A percentile compares a stretch with the other conserved stretches of the same genome.
phyloP scores from a whole-genome alignment of 2,113 vertebrate genomes.

The Struthio camelus region DNA sequence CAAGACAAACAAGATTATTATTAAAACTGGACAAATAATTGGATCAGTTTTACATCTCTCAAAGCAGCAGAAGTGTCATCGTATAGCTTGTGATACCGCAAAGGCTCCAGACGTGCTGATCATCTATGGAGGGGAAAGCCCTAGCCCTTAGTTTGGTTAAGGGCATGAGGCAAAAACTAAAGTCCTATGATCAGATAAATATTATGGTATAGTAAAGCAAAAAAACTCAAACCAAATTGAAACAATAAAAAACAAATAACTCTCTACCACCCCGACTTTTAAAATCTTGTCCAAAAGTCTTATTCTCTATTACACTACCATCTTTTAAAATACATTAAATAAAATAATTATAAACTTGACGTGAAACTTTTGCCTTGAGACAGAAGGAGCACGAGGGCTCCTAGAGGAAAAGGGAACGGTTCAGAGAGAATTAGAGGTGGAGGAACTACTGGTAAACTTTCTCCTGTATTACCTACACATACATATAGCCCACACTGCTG shows the following conservation, averaged over 20 bases:
- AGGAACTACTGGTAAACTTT: neutral
- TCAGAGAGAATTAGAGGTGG: neutral
- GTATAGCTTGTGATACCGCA: neutral
- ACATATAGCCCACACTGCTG: neutral
- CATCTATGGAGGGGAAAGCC: neutral
- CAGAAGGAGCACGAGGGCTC: neutral
- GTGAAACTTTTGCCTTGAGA: neutral
- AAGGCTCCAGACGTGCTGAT: neutral
- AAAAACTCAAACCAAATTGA: neutral
- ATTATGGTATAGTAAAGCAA: neutral
- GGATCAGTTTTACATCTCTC: neutral
- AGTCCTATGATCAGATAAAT: neutral
- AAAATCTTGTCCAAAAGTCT: neutral
- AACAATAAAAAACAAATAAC: neutral
- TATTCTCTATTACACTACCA: neutral
- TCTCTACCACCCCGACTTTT: neutral
- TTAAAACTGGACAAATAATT: neutral
- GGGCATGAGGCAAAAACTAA: neutral
- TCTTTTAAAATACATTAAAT: neutral
- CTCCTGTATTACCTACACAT: neutral
- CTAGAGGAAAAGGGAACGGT: neutral
- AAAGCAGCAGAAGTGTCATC: neutral
- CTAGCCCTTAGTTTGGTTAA: neutral
- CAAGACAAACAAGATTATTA: neutral
- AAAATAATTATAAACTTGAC: neutral